A percentile compares a stretch with the other conserved stretches of the same genome.
phyloP scores from a whole-genome alignment of 2,797 vertebrate species.

The Artibeus lituratus region DNA sequence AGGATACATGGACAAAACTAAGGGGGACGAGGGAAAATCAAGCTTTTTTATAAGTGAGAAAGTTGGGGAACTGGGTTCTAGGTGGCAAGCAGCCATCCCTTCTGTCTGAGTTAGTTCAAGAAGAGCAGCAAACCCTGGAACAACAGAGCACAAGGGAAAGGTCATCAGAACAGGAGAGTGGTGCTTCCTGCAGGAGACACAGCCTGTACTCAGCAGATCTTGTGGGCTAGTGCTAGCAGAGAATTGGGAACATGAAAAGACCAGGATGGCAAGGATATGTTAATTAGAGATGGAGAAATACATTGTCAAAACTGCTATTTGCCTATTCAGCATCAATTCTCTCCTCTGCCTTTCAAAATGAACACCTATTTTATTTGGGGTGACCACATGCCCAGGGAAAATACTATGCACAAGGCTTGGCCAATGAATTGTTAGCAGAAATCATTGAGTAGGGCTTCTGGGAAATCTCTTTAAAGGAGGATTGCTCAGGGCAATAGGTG shows the following conservation, averaged over 20 bases:
- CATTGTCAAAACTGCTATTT: not conserved
- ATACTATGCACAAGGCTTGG: not conserved
- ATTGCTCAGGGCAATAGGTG: not conserved
- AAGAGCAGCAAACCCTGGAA: rapidly evolving
- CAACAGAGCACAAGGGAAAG: rapidly evolving
- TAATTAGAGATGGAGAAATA: rapidly evolving
- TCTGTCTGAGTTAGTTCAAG: not conserved
- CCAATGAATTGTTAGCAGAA: not conserved
- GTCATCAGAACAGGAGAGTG: not conserved
- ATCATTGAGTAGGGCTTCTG: not conserved
- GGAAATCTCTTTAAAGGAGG: not conserved
- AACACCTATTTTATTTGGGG: not conserved
- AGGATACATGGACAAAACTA: no score
- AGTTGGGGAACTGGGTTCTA: rapidly evolving
- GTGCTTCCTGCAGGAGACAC: not conserved
- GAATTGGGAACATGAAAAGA: not conserved
- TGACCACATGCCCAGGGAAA: not conserved
- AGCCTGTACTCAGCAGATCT: not conserved
- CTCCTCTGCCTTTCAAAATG: not conserved
- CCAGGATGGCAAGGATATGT: not conserved
- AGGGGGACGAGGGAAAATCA: not conserved
- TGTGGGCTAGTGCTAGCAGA: not conserved
- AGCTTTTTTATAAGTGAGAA: not conserved
- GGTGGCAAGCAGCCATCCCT: not conserved
- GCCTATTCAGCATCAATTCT: not conserved